Base-by-base conservation (phyloP, 2,797 vertebrate genomes). In the Mormyrus proboscirostris region DNA sequence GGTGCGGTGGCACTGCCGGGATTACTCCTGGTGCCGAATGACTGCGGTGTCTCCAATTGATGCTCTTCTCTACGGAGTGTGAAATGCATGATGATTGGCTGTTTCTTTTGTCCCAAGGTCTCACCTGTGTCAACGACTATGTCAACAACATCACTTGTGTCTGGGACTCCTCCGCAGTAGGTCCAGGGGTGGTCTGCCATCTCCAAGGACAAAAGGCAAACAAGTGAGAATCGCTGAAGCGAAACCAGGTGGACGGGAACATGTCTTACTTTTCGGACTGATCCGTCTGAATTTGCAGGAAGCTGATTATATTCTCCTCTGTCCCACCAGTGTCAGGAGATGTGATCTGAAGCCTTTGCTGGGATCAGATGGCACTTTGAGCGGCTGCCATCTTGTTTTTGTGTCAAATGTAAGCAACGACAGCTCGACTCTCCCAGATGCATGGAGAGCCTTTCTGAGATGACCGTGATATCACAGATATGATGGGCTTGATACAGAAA, bases 71-170 rank as follows among this genome's bases (percentile, higher is more conserved):
- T 84, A 10, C 50, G 5, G 44, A n/a, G 1, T 22, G 44, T 49
- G 41, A 49, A n/a, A 22, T 19, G 38, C 2, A 1, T 44, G 33
- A 44, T 1, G 5, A 41, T 16, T 41, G 25, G n/a, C 41, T 0
- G 3, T 83, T n/a, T 49, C n/a, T 47, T 47, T 9, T 84, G 19
- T 5, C 44, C 53, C 55, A 29, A 89, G 88, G n/a, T 53, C 83
- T 86, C 5, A 3, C 19, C 22, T 89, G 88, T 44, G 82, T 89
- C 16, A 89, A 86, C 44, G 88, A 89, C 49, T 89, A 53, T 59
- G 38, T 89, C 59, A 86, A 73, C 16, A 86, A 53, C 38, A 51
- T 86, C 83, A 86, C 57, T 59, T 89, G 88, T 14, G 47, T 76
- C 25, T 89, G 88, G 88, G 12, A 73, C 25, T 73, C 22, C 44